A percentile compares a stretch with the other conserved stretches of the same genome.
These are phyloP conservation scores for Tortricodes alternella DNA, from an alignment of 2,888 invertebrate genomes.

Conservation along the genomic window DNA sequence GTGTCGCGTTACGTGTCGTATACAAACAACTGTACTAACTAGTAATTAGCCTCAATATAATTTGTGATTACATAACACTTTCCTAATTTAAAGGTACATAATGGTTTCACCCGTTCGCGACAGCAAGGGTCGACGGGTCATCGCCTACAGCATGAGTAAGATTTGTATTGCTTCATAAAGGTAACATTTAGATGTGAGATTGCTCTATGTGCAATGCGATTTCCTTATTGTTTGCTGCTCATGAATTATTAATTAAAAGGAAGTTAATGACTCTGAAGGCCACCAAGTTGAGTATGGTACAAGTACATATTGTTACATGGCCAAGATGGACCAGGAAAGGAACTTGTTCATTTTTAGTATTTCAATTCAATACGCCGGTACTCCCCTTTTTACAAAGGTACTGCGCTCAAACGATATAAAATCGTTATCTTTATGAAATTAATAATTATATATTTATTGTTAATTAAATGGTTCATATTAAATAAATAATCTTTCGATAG, in stretches of 20 bases:
- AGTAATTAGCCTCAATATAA: constrained; percentile 29
- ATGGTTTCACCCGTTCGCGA: constrained; percentile 89
- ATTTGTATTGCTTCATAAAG: constrained; percentile 33
- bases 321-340: not conserved
- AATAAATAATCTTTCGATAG: too few species aligned
- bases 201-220: constrained; percentile 23
- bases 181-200: constrained; percentile 29
- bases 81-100: constrained; percentile 83
- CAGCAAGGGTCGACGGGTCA: constrained; percentile 87
- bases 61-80: constrained; percentile 49
- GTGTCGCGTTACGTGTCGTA: constrained; percentile 1
- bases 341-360: too few species aligned
- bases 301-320: not conserved
- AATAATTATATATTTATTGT: too few species aligned
- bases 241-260: constrained; percentile 22
- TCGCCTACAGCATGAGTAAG: constrained; percentile 85
- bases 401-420: too few species aligned
- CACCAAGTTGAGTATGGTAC: too few species aligned
- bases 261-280: not conserved
- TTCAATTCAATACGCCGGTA: too few species aligned
- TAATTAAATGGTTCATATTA: too few species aligned
- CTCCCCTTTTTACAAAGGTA: too few species aligned
- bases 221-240: constrained; percentile 22
- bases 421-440: too few species aligned
- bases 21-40: constrained; percentile 12